Percentiles rank a stretch among this genome's conserved stretches.
These are phyloP conservation scores for Manis javanica DNA, from an alignment of 2,797 vertebrate genomes.

Conservation along the genomic window DNA sequence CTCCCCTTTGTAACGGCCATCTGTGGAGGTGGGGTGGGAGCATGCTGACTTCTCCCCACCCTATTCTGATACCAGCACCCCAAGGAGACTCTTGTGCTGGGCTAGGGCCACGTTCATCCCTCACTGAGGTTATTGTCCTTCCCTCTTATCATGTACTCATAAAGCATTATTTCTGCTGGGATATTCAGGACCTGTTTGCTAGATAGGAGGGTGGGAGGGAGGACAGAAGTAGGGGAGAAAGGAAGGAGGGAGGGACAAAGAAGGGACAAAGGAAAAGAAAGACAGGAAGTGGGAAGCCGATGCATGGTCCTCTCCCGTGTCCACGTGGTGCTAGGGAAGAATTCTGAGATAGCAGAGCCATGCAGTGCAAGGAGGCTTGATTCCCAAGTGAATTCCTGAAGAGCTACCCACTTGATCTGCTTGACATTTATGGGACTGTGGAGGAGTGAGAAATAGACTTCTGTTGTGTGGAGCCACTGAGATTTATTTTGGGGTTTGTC, in stretches of 20 bases:
- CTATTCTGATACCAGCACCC: not conserved
- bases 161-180: not conserved
- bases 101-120: not conserved
- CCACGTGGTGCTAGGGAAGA: not conserved
- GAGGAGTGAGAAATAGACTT: not conserved
- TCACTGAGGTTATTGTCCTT: not conserved
- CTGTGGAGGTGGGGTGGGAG: not conserved
- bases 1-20: not conserved
- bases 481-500: not conserved
- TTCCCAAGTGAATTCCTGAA: not conserved
- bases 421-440: not conserved
- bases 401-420: not conserved
- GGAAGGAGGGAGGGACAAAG: not conserved
- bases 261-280: not conserved
- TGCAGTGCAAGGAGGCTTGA: not conserved
- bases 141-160: not conserved
- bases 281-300: not conserved
- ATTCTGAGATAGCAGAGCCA: not conserved
- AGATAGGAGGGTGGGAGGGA: not conserved
- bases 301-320: rapidly evolving
- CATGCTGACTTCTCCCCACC: not conserved
- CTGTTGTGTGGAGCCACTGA: not conserved
- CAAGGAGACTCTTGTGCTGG: not conserved
- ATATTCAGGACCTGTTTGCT: not conserved
- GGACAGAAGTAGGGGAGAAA: not conserved